Percentiles rank a stretch among this genome's conserved stretches.
These are phyloP conservation scores for Bothrops jararaca DNA, from an alignment of 2,113 vertebrate genomes.

Conservation along the genomic window DNA sequence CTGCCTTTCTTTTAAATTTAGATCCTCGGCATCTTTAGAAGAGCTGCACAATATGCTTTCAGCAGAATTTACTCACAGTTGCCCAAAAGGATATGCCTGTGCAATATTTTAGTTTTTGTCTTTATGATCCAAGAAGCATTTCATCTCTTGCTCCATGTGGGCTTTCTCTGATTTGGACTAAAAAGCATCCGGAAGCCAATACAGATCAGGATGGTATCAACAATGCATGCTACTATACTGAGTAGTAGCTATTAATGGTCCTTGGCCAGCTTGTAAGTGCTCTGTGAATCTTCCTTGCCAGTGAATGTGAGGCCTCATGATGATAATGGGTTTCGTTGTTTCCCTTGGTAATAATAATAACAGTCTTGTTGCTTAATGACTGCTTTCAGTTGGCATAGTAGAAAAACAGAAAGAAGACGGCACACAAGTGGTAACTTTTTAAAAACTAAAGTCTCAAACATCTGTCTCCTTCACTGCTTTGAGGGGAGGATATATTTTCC, in stretches of 20 bases:
- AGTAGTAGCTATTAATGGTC: constrained; percentile 65
- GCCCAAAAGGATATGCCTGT: neutral
- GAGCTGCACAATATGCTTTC: neutral
- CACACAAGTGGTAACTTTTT: constrained; percentile 26
- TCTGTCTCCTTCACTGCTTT: constrained; percentile 13
- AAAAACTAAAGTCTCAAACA: constrained; percentile 21
- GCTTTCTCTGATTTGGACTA: neutral
- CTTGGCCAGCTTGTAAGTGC: constrained; percentile 72
- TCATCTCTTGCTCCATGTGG: neutral
- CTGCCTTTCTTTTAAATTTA: neutral
- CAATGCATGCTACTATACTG: constrained; percentile 19
- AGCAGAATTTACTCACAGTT: neutral
- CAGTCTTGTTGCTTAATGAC: constrained; percentile 59
- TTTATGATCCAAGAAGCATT: neutral
- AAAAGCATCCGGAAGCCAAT: constrained; percentile 23
- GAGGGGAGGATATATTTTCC: neutral
- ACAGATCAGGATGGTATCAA: constrained; percentile 28
- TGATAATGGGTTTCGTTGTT: constrained; percentile 72
- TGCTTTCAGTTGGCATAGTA: constrained; percentile 57
- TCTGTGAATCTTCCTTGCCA: constrained; percentile 64
- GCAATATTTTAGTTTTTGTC: neutral
- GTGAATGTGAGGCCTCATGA: constrained; percentile 59
- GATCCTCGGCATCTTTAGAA: neutral
- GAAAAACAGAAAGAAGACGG: constrained; percentile 28
- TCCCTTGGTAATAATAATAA: constrained; percentile 67